Base-by-base conservation (phyloP, 2,113 vertebrate genomes). In the Cryptoleucopteryx plumbea region DNA sequence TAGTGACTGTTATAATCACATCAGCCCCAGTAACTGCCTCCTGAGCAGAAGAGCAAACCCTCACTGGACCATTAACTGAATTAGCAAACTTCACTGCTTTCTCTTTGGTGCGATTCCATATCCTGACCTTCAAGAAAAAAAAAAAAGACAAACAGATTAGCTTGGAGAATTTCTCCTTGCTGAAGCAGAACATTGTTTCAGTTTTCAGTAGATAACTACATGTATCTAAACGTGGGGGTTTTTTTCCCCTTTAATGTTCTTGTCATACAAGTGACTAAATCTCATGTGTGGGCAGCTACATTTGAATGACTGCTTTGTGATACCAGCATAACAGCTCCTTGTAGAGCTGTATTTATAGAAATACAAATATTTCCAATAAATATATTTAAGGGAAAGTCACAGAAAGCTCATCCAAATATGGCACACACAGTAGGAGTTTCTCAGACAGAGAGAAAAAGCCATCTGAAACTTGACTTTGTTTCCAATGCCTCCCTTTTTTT, bases 1-100 rank as follows among this genome's bases (percentile, higher is more conserved):
- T 98, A 9, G 99, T 99, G 85, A 98, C 99, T 0, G 99, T 99
- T 31, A 99, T 83, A 43, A 99, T 99, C 56, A 98, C 98, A 85
- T 99, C 99, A 3, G 99, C 99, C 32, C 98, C 99, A 1, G 47
- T 95, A 83, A 98, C 99, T 3, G 99, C 99, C 94, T 99, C 98
- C 94, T 98, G 98, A 26, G 94, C 98, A 0, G 99, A 99, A 7
- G 95, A 90, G 63, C 98, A 99, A 13, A 98, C 94, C 3, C 9
- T 97, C 34, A 99, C 98, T 0, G 98, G 97, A 6, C 99, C 98
- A 1, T 55, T 25, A 9, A 98, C 98, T 0, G 98, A 93, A 4
- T 48, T 5, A 12, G 97, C 97, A 93, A 99, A 99, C 86, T 81
- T 95, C 91, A 98, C 97, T 0, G 98, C 98, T 9, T 93, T 97